Evolutionary conservation across 2,888 invertebrate genomes (phyloP), one percentile per base, ranked within the genome.

Genomic region (Seira ritae): DNA sequence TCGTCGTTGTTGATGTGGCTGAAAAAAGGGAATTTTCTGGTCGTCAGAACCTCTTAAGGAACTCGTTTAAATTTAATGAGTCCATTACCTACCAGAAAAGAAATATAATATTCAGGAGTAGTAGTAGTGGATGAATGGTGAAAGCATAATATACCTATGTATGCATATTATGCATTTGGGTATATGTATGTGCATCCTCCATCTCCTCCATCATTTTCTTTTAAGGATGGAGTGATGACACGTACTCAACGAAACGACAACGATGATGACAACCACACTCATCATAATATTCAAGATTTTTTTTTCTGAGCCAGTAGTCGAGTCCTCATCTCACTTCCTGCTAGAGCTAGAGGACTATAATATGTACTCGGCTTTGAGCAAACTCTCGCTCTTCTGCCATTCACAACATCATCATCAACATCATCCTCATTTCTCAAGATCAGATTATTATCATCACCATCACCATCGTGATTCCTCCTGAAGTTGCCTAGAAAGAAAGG

Each of bases 31-130:
- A 75, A 80, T 75, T 80, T 75, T 80, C 80, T 80, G 80, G 74
- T 80, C 65, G 74, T 80, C 75, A 69, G 75, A 80, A 80, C 70
- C 74, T 69, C 75, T 80, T 80, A 70, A 24, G 23, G 62, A 75
- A 75, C 80, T 80, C 80, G 66, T 80, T 80, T 80, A 80, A 80
- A 80, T 80, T 80, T 80, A 80, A 80, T 75, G 80, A 80, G 75
- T 70, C 80, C 70, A 80, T 75, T 80, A 75, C 75, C 70, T 65
- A 68, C 17, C 46, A 24, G 46, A 19, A 80, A 50, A 79, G 72
- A n/a, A 70, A 65, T 55, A 15, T 31, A 31, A 31, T 31, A 31
- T 2, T 31, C n/a, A 31, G 31, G 8, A 31, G 8, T 8, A 31
- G 31, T 8, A 31, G 31, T 31, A 31, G 31, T 31, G 31, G 8